Evolutionary conservation across 2,888 invertebrate genomes (phyloP).

Genomic region (Agrochola lychnidis): DNA sequence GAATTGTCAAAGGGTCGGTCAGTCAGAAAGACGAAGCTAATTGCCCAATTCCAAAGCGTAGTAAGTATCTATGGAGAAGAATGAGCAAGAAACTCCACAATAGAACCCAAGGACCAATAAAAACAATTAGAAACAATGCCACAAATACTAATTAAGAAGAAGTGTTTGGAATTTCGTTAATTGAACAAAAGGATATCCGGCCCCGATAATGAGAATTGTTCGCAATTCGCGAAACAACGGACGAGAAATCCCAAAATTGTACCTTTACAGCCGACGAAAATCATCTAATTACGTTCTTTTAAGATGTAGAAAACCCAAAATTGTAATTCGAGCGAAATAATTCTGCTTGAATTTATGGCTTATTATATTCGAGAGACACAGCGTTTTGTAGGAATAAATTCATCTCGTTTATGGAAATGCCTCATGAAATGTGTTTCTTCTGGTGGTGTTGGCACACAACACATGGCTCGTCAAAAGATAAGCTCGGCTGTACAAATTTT

Average conservation of each 20-base stretch:
- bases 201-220: slow-evolving; percentile 39
- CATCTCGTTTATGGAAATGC: slow-evolving; percentile 47
- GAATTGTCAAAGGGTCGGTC: too few relatives aligned
- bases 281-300: slow-evolving; percentile 39
- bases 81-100: slow-evolving; percentile 3
- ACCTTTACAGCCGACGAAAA: slow-evolving; percentile 29
- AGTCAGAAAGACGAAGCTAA: too few relatives aligned
- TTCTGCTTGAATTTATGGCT: slow-evolving; percentile 52
- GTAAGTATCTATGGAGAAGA: too few relatives aligned
- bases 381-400: slow-evolving; percentile 55
- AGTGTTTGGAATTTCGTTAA: slow-evolving; percentile 51
- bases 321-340: slow-evolving; percentile 43
- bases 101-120: slow-evolving; percentile 40
- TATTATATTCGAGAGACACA: slow-evolving; percentile 47
- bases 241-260: slow-evolving; percentile 31
- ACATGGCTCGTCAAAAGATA: slow-evolving; percentile 67
- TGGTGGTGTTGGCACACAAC: slow-evolving; percentile 49
- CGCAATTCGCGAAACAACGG: slow-evolving; percentile 41
- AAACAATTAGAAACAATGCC: slow-evolving; percentile 50
- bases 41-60: too few relatives aligned
- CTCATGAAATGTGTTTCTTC: slow-evolving; percentile 58
- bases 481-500: slow-evolving; percentile 57
- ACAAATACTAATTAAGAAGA: slow-evolving; percentile 45
- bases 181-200: slow-evolving; percentile 56
- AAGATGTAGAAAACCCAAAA: slow-evolving; percentile 15